phyloP scores from a whole-genome alignment of 2,888 invertebrate genomes.

The Ryuthela nishihirai region DNA sequence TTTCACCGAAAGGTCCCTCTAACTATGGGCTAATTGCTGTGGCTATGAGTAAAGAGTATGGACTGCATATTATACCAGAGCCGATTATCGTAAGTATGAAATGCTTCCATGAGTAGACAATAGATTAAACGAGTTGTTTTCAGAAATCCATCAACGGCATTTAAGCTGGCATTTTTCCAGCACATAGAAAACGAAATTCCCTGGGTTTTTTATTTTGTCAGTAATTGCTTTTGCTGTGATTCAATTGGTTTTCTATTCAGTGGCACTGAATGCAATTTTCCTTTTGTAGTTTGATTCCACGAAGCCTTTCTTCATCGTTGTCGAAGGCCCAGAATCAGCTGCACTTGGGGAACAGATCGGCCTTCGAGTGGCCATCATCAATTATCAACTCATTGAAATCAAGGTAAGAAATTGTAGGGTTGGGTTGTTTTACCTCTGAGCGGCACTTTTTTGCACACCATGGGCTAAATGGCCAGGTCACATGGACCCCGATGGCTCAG shows the following conservation, averaged over 20 bases:
- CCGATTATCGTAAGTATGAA: conserved; percentile 52
- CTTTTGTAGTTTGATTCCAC: conserved; percentile 50
- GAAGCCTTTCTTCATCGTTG: conserved; percentile 56
- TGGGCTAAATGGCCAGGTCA: no score
- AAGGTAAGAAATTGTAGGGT: conserved; percentile 21
- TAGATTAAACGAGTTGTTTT: no score
- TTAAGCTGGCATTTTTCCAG: no score
- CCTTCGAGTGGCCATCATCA: conserved; percentile 52
- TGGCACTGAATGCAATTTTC: conserved; percentile 7
- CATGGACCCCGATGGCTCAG: no score
- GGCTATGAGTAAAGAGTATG: conserved; percentile 55
- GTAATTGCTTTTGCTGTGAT: no score
- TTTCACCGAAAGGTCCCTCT: conserved; percentile 51
- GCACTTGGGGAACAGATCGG: conserved; percentile 57
- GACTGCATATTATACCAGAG: conserved; percentile 55
- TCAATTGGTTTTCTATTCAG: no score
- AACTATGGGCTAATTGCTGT: conserved; percentile 57
- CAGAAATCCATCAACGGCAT: no score
- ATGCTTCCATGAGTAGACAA: no score
- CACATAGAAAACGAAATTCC: no score
- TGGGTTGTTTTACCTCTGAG: not conserved
- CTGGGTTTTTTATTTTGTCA: no score
- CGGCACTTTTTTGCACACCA: no score
- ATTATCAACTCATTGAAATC: conserved; percentile 49
- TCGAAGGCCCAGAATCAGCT: conserved; percentile 54